Evolutionary conservation across 1,140 invertebrate genomes (phyloP).

Genomic region (Cotesia typhae): DNA sequence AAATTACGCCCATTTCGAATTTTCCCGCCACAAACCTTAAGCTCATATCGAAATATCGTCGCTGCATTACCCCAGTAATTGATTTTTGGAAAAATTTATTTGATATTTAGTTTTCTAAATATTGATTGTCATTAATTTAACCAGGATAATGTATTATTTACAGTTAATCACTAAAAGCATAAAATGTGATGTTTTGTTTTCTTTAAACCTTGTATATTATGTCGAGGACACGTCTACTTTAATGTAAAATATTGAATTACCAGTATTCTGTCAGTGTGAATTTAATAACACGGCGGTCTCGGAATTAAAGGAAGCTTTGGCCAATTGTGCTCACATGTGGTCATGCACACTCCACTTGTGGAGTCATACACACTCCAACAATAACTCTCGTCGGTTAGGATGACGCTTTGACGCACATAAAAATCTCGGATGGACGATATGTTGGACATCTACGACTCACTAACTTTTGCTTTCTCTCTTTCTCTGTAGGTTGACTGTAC

Average conservation of each 20-base stretch:
- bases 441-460: constrained; percentile 32
- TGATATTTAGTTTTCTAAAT: too few relatives aligned
- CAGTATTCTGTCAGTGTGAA: neutral
- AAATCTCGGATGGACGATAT: constrained; percentile 40
- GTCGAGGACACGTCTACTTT: neutral
- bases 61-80: too few relatives aligned
- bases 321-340: constrained; percentile 20
- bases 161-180: neutral
- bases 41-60: too few relatives aligned
- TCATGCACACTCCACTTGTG: constrained; percentile 18
- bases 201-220: constrained; percentile 5
- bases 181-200: constrained; percentile 1
- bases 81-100: too few relatives aligned
- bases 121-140: too few relatives aligned
- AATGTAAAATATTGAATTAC: constrained; percentile 13
- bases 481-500: too few relatives aligned
- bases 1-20: too few relatives aligned
- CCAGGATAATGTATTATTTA: neutral
- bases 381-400: constrained; percentile 48
- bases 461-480: neutral
- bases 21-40: too few relatives aligned
- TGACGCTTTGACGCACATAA: constrained; percentile 51
- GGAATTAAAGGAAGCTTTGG: constrained; percentile 12
- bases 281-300: constrained; percentile 21
- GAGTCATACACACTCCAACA: too few relatives aligned